These are phyloP conservation scores for Drosophila repletoides DNA, from an alignment of 1,140 invertebrate genomes.

Conservation along the genomic window DNA sequence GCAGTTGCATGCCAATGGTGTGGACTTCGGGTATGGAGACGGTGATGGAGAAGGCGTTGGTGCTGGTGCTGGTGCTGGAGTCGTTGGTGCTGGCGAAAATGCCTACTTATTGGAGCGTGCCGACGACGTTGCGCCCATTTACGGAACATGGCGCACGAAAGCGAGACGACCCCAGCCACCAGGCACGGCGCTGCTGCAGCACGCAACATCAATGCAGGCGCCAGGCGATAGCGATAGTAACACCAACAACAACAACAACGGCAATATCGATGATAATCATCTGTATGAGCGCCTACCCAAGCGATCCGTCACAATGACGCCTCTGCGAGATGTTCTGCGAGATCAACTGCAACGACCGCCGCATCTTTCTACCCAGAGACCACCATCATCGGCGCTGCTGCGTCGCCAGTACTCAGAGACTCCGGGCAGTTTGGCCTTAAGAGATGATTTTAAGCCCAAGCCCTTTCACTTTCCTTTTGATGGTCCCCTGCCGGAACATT, in stretches of 20 bases:
- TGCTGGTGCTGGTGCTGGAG: slow-evolving; percentile 3
- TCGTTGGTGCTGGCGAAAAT: slow-evolving; percentile 56
- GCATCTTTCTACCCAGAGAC: slow-evolving; percentile 62
- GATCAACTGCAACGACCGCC: slow-evolving; percentile 74
- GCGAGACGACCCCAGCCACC: slow-evolving; percentile 72
- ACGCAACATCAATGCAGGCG: slow-evolving; percentile 42
- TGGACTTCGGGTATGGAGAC: slow-evolving; percentile 1
- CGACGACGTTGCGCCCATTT: slow-evolving; percentile 72
- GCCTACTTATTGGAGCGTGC: slow-evolving; percentile 82
- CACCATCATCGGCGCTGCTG: slow-evolving; percentile 47
- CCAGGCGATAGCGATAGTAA: slow-evolving; percentile 11
- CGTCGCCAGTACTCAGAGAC: slow-evolving; percentile 68
- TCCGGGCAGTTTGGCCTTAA: slow-evolving; percentile 43
- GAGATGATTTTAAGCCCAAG: slow-evolving; percentile 63
- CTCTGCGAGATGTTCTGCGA: slow-evolving; percentile 53
- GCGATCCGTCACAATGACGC: slow-evolving; percentile 75
- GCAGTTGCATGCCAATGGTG: slow-evolving; percentile 32
- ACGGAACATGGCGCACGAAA: slow-evolving; percentile 82
- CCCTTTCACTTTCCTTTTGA: slow-evolving; percentile 79
- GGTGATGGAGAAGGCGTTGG: not conserved
- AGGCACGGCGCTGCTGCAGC: slow-evolving; percentile 30
- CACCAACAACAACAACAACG: slow-evolving; percentile 8
- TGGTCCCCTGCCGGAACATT: slow-evolving; percentile 70
- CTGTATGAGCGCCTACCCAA: slow-evolving; percentile 74
- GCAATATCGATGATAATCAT: slow-evolving; percentile 49